Evolutionary conservation across 2,797 vertebrate species (phyloP), one percentile per base, ranked within the genome.

Genomic region (Phoeniculus purpureus): DNA sequence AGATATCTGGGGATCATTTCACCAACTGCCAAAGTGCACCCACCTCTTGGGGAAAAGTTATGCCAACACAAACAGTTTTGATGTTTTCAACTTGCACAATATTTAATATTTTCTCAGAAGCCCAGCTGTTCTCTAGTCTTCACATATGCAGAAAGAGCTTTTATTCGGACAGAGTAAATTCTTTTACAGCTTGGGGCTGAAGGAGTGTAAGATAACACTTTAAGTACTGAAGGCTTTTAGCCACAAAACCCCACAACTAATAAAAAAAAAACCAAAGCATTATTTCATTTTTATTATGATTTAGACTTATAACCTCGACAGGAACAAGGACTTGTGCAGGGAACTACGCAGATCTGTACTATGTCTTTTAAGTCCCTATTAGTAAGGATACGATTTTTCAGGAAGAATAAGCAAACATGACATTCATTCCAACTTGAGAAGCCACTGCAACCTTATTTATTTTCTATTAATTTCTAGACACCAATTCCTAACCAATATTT

Each of bases 41-140:
- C 79, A 61, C 22, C 52, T 84, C 90, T 54, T 73, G 60, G n/a
- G 45, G 31, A 70, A 70, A 81, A 81, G 40, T 48, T 81, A 56
- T 68, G 90, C 92, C 77, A 91, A 47, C 2, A 18, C 59, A 95
- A 95, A 93, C 64, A 84, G 12, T 60, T 91, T 67, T 79, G 40
- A 60, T 86, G 40, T 37, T 84, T 71, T 64, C 77, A 84, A 19
- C 67, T 94, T 76, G 32, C 45, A 76, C 20, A 85, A 76, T 86
- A 79, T 92, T 95, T 91, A 37, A n/a, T 92, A 55, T 76, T 86
- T 93, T 94, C 54, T 84, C 34, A 79, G 48, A 3, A 3, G 12
- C 27, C 10, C 64, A 94, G 71, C 40, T 94, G 80, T 85, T 91
- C 62, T 80, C 40, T 67, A 62, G 60, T 45, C 16, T 62, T 70